Conservation (phyloP, 2,888 invertebrate species). For the Pocota personata region DNA sequence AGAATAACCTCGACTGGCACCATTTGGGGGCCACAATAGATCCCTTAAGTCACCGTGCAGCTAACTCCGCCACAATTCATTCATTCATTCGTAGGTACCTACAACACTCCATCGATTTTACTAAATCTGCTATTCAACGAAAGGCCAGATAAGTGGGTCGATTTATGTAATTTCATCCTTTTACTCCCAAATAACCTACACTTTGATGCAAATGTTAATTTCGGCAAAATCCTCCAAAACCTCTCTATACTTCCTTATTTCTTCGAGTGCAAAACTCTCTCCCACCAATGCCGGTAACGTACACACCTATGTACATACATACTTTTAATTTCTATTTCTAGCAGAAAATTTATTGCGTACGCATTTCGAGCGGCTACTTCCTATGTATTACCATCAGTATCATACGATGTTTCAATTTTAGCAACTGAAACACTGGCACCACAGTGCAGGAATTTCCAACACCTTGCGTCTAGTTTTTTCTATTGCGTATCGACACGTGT, state of each 20-base stretch:
- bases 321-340: slow-evolving; percentile 47
- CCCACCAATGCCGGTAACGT: neutral
- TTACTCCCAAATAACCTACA: no score
- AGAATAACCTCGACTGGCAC: no score
- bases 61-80: no score
- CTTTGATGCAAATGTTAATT: no score
- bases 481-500: slow-evolving; percentile 50
- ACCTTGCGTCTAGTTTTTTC: slow-evolving; percentile 19
- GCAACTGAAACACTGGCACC: slow-evolving; percentile 22
- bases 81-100: no score
- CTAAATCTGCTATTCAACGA: no score
- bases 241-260: neutral
- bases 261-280: neutral
- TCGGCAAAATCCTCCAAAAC: no score
- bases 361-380: slow-evolving; percentile 42
- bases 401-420: slow-evolving; percentile 18
- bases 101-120: no score
- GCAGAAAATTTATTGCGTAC: slow-evolving; percentile 35
- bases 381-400: slow-evolving; percentile 21
- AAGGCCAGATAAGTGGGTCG: no score
- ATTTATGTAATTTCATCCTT: no score
- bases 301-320: neutral
- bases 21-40: no score
- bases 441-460: slow-evolving; percentile 17
- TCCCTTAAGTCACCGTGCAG: no score